Evolutionary conservation across 1,140 invertebrate genomes (phyloP), one percentile per base, ranked within the genome.

Genomic region (Heliconius hewitsoni): DNA sequence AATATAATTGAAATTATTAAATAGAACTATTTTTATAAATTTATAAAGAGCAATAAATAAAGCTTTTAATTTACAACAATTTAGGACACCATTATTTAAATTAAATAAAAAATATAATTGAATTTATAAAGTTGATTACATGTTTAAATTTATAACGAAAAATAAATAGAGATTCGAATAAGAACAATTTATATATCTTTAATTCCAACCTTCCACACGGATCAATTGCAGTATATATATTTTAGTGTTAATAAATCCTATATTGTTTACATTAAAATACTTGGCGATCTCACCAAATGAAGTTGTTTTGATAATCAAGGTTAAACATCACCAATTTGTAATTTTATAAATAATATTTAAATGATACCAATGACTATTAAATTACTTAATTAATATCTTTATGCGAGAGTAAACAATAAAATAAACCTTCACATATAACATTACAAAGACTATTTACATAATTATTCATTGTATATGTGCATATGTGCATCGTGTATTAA

Each of bases 251-350:
- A 66, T 66, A 30, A 27, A 23, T 66, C 2, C 27, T 30, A 66
- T 13, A 66, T 23, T 66, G 23, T 66, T 66, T 66, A 27, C n/a
- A 66, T 16, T 30, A 66, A 27, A 66, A 11, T 27, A 66, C 60
- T 66, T 66, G 60, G 60, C 3, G 11, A 27, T 66, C 23, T 23
- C 60, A 30, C n/a, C 23, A 27, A 18, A n/a, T 57, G 19, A 9
- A n/a, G n/a, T 16, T 66, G 60, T 66, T 27, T 66, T 66, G 60
- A 16, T 66, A 66, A 27, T 27, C 60, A 66, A 66, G 60, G 60
- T 66, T 66, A 66, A 66, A 13, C 11, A 0, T 30, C 13, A 30
- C 2, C 23, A 66, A 66, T 27, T 66, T 3, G 60, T n/a, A 13
- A 66, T 30, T 66, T 66, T 13, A 13, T 27, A 13, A 9, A 13